Conservation (phyloP, 1,140 invertebrate genomes). For the Trigoniulus corallinus region DNA sequence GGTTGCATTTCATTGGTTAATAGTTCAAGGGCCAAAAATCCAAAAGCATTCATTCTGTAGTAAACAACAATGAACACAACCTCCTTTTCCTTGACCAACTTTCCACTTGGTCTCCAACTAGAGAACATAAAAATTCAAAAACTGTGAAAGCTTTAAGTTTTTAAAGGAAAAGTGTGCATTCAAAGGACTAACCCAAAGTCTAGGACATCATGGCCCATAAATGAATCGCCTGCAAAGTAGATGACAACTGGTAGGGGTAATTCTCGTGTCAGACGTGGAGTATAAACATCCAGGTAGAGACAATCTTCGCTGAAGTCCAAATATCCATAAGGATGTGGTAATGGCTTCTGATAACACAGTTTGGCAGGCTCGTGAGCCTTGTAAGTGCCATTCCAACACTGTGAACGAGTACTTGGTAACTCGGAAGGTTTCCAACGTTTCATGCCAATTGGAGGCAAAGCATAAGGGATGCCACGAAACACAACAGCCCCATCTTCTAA, state of each 20-base stretch:
- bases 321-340: slow-evolving; percentile 46
- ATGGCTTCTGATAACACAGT: slow-evolving; percentile 28
- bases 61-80: slow-evolving; percentile 69
- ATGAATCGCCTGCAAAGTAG: slow-evolving; percentile 53
- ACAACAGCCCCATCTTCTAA: slow-evolving; percentile 55
- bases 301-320: slow-evolving; percentile 55
- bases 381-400: slow-evolving; percentile 64
- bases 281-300: slow-evolving; percentile 57
- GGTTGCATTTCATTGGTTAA: slow-evolving; percentile 49
- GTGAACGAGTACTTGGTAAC: slow-evolving; percentile 40
- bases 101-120: slow-evolving; percentile 26
- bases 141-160: background rate
- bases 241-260: slow-evolving; percentile 61
- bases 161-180: background rate
- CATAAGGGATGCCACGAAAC: slow-evolving; percentile 72
- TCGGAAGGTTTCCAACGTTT: slow-evolving; percentile 53
- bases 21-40: slow-evolving; percentile 49
- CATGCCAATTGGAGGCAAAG: slow-evolving; percentile 45
- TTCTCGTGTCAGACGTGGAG: slow-evolving; percentile 50
- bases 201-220: slow-evolving; percentile 33
- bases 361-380: slow-evolving; percentile 32
- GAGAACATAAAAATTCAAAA: background rate
- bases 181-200: slow-evolving; percentile 1
- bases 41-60: slow-evolving; percentile 29
- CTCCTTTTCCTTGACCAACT: slow-evolving; percentile 48